phyloP scores from a whole-genome alignment of 2,797 vertebrate species.

The Selene dorsalis region DNA sequence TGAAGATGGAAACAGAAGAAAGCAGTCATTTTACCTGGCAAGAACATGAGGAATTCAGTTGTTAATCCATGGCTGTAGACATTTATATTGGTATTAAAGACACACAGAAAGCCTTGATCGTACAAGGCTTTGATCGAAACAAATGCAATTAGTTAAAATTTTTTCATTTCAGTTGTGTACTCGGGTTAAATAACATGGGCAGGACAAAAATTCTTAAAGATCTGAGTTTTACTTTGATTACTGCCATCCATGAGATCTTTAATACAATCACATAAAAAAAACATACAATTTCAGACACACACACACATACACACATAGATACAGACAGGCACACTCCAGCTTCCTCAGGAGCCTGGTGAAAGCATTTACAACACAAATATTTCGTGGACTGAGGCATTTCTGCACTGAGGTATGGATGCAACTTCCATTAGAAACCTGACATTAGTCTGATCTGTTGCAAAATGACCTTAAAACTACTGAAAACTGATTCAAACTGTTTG shows the following conservation, averaged over 20 bases:
- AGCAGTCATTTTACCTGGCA: constrained; percentile 19
- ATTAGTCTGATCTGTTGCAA: neutral
- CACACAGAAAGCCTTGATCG: neutral
- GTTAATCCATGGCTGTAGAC: neutral
- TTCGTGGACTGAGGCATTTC: neutral
- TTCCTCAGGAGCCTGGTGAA: neutral
- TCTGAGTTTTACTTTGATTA: neutral
- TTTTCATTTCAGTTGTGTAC: neutral
- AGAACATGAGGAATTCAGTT: neutral
- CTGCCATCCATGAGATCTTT: neutral
- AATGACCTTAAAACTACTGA: neutral
- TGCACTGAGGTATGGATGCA: neutral
- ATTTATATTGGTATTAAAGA: neutral
- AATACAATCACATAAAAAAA: no score
- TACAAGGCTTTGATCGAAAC: neutral
- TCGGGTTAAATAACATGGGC: neutral
- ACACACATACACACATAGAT: no score
- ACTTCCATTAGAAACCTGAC: neutral
- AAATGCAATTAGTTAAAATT: neutral
- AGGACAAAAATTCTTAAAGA: neutral
- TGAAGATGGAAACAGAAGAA: constrained; percentile 51
- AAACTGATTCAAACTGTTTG: neutral
- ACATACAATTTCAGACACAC: no score
- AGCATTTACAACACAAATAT: neutral
- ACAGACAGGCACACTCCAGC: neutral